A percentile compares a stretch with the other conserved stretches of the same genome.
phyloP scores from a whole-genome alignment of 1,140 invertebrate genomes.

The Pogonognathellus flavescens region DNA sequence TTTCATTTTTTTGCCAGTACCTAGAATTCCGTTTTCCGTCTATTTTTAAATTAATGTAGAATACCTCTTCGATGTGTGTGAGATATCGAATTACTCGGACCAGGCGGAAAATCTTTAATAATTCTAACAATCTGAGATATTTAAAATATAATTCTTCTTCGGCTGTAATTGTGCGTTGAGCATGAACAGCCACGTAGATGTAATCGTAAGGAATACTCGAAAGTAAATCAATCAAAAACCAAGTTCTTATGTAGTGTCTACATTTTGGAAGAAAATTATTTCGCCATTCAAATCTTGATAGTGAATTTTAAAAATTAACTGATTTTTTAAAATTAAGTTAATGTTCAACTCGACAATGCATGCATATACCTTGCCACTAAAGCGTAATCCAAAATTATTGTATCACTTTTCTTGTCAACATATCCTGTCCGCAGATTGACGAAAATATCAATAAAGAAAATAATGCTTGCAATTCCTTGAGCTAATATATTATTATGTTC shows the following conservation, averaged over 20 bases:
- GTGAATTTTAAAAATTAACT: too few relatives aligned
- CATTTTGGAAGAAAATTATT: background rate
- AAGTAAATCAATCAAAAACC: slow-evolving; percentile 62
- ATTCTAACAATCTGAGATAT: slow-evolving; percentile 52
- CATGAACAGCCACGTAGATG: slow-evolving; percentile 27
- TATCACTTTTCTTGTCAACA: slow-evolving; percentile 19
- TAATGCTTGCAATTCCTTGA: slow-evolving; percentile 6
- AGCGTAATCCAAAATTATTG: slow-evolving; percentile 50
- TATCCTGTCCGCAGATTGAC: slow-evolving; percentile 62
- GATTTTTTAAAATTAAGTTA: too few relatives aligned
- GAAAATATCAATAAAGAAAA: slow-evolving; percentile 59
- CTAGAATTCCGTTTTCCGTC: background rate
- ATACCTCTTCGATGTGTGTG: slow-evolving; percentile 57
- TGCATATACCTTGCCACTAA: slow-evolving; percentile 18
- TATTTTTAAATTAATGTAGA: background rate
- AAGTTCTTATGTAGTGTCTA: slow-evolving; percentile 51
- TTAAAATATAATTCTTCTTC: slow-evolving; percentile 33
- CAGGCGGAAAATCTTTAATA: slow-evolving; percentile 59
- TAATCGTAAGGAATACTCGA: slow-evolving; percentile 60
- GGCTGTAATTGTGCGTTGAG: background rate
- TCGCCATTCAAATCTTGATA: too few relatives aligned
- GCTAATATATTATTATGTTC: background rate
- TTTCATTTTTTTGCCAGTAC: background rate
- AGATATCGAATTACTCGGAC: slow-evolving; percentile 56
- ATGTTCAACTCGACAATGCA: background rate